phyloP scores from a whole-genome alignment of 2,888 invertebrate genomes.

The Aporophyla lueneburgensis region DNA sequence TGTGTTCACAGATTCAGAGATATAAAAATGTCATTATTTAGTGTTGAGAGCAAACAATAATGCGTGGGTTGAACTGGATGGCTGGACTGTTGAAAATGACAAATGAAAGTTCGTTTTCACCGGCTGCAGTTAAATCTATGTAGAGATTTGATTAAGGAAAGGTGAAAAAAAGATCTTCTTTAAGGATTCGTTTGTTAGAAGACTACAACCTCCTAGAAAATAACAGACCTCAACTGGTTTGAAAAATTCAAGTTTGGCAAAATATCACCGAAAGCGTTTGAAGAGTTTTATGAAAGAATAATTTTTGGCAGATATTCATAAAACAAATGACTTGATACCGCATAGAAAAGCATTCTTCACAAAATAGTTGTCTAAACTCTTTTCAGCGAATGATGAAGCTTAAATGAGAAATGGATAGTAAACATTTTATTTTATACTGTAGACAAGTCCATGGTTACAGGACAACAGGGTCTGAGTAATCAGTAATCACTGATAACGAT shows the following conservation, averaged over 20 bases:
- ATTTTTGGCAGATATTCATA: not conserved
- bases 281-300: not conserved
- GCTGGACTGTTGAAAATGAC: conserved; percentile 46
- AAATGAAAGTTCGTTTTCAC: conserved; percentile 56
- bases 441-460: conserved; percentile 4
- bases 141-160: conserved; percentile 9
- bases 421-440: conserved; percentile 26
- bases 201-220: not conserved
- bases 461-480: conserved; percentile 17
- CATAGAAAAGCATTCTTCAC: not conserved
- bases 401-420: not conserved
- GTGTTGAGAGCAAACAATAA: conserved; percentile 58
- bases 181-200: not conserved
- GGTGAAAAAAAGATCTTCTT: not conserved
- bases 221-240: conserved; percentile 18
- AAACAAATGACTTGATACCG: not conserved
- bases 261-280: not conserved
- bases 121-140: conserved; percentile 6
- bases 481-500: conserved; percentile 47
- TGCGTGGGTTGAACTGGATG: conserved; percentile 47
- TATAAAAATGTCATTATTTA: conserved; percentile 64
- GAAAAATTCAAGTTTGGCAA: conserved; percentile 2
- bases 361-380: not conserved
- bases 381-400: not conserved
- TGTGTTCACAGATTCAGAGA: conserved; percentile 69